Evolutionary conservation across 2,113 vertebrate species (phyloP).

Genomic region (Eudyptes chrysolophus): DNA sequence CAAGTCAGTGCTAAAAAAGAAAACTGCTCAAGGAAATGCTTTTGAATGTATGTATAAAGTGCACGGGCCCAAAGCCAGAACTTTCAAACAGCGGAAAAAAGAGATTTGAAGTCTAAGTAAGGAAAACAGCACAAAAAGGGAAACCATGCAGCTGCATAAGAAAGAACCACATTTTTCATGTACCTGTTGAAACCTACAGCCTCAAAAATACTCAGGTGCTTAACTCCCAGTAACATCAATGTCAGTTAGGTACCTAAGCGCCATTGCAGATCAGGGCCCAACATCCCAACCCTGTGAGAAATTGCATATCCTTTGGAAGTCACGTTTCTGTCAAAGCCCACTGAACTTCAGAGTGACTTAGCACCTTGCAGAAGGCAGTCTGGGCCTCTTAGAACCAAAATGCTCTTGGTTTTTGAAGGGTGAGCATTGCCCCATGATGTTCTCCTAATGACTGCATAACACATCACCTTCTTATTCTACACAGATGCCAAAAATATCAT

Average conservation of each 20-base stretch:
- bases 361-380: neutral
- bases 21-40: neutral
- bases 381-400: neutral
- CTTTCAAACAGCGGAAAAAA: neutral
- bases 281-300: neutral
- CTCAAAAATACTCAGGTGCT: neutral
- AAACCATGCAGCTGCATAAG: neutral
- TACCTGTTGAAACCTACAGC: neutral
- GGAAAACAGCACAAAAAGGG: neutral
- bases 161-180: neutral
- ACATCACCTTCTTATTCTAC: neutral
- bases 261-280: neutral
- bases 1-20: neutral
- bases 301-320: neutral
- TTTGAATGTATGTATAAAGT: neutral
- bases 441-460: neutral
- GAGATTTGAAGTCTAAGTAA: neutral
- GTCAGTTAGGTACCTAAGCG: accelerated
- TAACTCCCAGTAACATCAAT: neutral
- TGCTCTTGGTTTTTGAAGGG: neutral
- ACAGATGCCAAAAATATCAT: neutral
- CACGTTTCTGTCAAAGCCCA: neutral
- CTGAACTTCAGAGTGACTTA: neutral
- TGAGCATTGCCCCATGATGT: neutral
- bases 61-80: neutral